Evolutionary conservation across 2,888 invertebrate species (phyloP), one percentile per base, ranked within the genome.

Genomic region (Aporophyla lueneburgensis): DNA sequence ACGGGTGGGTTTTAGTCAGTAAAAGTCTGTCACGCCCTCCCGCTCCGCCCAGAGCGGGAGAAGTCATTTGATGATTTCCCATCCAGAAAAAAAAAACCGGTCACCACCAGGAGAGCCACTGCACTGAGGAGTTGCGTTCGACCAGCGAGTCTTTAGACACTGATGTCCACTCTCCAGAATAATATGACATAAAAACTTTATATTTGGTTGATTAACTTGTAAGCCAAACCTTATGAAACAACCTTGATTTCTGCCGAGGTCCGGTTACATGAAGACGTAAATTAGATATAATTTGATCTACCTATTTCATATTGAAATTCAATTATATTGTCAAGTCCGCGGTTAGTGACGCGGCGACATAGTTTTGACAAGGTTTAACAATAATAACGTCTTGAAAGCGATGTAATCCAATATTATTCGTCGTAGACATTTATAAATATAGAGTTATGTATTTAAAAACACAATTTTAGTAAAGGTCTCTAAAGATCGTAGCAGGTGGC

Each of bases 271-370:
- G 14, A 3, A 66, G 27, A 53, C 71, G 46, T 51, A 71, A 83
- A 84, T 77, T 84, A 66, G 53, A 77, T 69, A 65, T 59, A 73
- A 79, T 82, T 74, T 27, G 75, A 79, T 76, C 27, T n/a, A n/a
- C n/a, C n/a, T 51, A 46, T 76, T 78, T 81, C 71, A 71, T 78
- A 84, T 81, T 81, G 85, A 85, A 84, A 84, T 81, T 71, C 46
- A 75, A 84, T 81, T 69, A 73, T 51, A 72, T 65, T 78, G 78
- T 78, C 84, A 84, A 84, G 84, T 74, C 21, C 56, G 84, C 68
- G 82, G 85, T 81, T 81, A 59, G 49, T 21, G 27, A 72, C 51
- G 24, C 51, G 40, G 0, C 21, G 71, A 80, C 65, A 73, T 66
- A 40, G 71, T 77, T 83, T 83, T 73, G 66, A 82, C 74, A 76